Evolutionary conservation across 2,888 invertebrate genomes (phyloP).

Genomic region (Rotaria magnacalcarata): DNA sequence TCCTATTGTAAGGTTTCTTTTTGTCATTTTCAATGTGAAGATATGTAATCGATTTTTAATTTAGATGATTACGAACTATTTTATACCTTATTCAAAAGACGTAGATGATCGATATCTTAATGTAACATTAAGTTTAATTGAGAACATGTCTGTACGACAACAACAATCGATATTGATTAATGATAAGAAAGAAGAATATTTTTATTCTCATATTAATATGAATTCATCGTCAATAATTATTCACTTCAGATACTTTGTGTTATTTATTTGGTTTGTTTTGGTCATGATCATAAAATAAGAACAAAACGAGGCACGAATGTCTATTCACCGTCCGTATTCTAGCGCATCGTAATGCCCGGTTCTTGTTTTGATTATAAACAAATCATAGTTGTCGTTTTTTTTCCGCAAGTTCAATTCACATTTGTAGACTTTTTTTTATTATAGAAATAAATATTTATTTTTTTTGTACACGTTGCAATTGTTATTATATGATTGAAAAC

Average conservation of each 20-base stretch:
- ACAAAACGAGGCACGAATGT: neutral
- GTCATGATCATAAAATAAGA: neutral
- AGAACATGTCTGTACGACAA: neutral
- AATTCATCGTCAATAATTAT: neutral
- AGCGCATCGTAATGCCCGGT: neutral
- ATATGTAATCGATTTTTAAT: neutral
- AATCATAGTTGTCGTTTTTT: neutral
- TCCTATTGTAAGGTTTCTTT: neutral
- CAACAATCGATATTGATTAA: constrained; percentile 4
- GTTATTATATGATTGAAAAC: too few relatives aligned
- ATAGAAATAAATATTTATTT: too few relatives aligned
- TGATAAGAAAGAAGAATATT: neutral
- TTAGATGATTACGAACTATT: neutral
- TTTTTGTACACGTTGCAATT: too few relatives aligned
- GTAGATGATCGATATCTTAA: neutral
- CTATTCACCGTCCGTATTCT: neutral
- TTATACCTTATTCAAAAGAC: neutral
- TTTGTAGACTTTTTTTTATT: neutral
- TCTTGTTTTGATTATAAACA: neutral
- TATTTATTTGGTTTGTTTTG: neutral
- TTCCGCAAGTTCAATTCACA: neutral
- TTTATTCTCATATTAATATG: neutral
- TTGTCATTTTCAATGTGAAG: neutral
- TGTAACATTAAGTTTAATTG: constrained; percentile 9
- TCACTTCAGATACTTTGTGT: neutral